A percentile compares a stretch with the other conserved stretches of the same genome.
phyloP scores from a whole-genome alignment of 2,797 vertebrate genomes.

The Salmo trutta region DNA sequence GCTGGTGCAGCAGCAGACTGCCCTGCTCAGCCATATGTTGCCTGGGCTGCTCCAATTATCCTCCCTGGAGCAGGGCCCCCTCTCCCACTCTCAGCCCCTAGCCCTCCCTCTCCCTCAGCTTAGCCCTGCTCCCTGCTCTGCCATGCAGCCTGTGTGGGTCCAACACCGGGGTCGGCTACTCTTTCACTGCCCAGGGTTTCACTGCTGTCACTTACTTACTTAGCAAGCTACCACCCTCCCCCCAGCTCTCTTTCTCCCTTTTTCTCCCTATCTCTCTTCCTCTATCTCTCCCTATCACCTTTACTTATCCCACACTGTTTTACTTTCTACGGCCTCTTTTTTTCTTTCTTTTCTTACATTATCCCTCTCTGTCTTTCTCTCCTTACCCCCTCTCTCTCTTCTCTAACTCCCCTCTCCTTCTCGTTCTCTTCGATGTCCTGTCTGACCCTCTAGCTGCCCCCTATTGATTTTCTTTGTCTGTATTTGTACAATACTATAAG shows the following conservation, averaged over 20 bases:
- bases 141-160: constrained; percentile 71
- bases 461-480: constrained; percentile 12
- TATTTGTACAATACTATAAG: constrained; percentile 5
- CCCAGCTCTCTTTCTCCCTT: constrained; percentile 15
- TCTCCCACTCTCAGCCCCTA: constrained; percentile 9
- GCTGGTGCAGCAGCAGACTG: constrained; percentile 92
- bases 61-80: constrained; percentile 70
- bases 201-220: constrained; percentile 73
- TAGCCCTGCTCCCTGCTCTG: constrained; percentile 51
- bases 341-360: background rate
- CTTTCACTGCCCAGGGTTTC: constrained; percentile 74
- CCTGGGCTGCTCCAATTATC: constrained; percentile 87
- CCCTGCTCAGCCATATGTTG: constrained; percentile 89
- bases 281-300: constrained; percentile 22
- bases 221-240: constrained; percentile 16
- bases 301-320: background rate
- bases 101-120: background rate
- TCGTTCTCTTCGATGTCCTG: background rate
- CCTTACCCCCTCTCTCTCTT: background rate
- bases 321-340: background rate
- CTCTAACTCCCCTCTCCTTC: background rate
- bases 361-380: background rate
- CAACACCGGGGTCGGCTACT: constrained; percentile 70
- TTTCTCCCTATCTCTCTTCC: constrained; percentile 5
- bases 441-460: background rate